phyloP scores from a whole-genome alignment of 1,140 invertebrate genomes.

The Drosophila kurseongensis region DNA sequence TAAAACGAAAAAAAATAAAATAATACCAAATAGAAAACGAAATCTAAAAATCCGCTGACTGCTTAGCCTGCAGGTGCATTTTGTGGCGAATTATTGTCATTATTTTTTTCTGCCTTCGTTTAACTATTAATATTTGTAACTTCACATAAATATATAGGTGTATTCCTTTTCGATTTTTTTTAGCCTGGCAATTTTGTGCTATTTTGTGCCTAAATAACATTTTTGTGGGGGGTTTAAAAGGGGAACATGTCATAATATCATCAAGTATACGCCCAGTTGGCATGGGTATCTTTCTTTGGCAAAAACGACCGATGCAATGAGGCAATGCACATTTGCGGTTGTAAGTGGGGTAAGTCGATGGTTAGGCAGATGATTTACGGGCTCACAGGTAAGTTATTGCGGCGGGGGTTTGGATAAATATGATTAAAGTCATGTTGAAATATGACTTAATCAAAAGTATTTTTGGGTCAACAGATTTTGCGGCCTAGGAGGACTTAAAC shows the following conservation, averaged over 20 bases:
- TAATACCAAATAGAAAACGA: conserved; percentile 39
- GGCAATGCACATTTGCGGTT: conserved; percentile 50
- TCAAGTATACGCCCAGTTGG: conserved; percentile 61
- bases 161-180: conserved; percentile 23
- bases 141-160: conserved; percentile 49
- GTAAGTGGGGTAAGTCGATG: conserved; percentile 41
- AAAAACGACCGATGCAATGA: conserved; percentile 16
- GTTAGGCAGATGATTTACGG: conserved; percentile 60
- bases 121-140: conserved; percentile 60
- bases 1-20: conserved; percentile 31
- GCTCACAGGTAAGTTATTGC: conserved; percentile 33
- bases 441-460: conserved; percentile 19
- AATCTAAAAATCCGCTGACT: conserved; percentile 52
- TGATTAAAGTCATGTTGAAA: conserved; percentile 7
- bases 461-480: neutral
- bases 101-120: conserved; percentile 53
- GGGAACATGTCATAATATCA: conserved; percentile 61
- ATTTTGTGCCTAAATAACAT: conserved; percentile 55
- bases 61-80: conserved; percentile 76
- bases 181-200: conserved; percentile 55
- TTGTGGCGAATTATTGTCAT: conserved; percentile 80
- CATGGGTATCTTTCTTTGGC: conserved; percentile 14
- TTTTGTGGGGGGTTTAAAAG: conserved; percentile 18
- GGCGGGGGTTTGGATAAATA: neutral
- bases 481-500: neutral